Base-by-base conservation (phyloP, 2,113 vertebrate species). In the Paralichthys olivaceus region DNA sequence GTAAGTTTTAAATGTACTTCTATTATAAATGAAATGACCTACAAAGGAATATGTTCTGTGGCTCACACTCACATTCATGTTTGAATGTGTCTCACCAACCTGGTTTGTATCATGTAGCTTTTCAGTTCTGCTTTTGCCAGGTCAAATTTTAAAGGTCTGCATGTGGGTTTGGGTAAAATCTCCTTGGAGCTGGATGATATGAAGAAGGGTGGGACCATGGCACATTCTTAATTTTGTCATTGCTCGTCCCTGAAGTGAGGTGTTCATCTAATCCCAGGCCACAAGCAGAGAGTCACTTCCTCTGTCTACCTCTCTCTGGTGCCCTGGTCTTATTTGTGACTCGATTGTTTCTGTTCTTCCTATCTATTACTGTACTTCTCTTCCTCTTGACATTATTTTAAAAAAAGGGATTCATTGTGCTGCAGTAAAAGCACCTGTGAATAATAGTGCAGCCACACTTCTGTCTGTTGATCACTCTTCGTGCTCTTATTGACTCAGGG, bases 271-370 rank as follows among this genome's bases (percentile, higher is more conserved):
- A 87, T 79, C 73, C 20, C 45, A 37, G 62, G 80, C 61, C 66
- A 81, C 58, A 57, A 76, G 62, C 77, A 63, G 62, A 83, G 55
- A 74, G 78, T 60, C 69, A 79, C 70, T 83, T 84, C 79, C 75
- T 55, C 73, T 54, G 29, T 77, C 45, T 65, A 23, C 62, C 47
- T 76, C 23, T 72, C 75, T 83, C 74, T 77, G 40, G 73, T 47
- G 57, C 63, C 28, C 80, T 65, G 68, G 69, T 75, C 68, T 81
- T 79, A 69, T 82, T 83, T 88, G 72, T 89, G 78, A 84, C 77
- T 55, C 75, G 62, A 81, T 88, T 86, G 85, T 90, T 85, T 82
- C 85, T 91, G 81, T 89, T 62, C 84, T 90, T 93, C 84, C 86
- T 83, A 43, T 79, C 80, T 83, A 25, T 77, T 73, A 89, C 87